Conservation (phyloP, 2,113 vertebrate genomes). For the Sylvia atricapilla region DNA sequence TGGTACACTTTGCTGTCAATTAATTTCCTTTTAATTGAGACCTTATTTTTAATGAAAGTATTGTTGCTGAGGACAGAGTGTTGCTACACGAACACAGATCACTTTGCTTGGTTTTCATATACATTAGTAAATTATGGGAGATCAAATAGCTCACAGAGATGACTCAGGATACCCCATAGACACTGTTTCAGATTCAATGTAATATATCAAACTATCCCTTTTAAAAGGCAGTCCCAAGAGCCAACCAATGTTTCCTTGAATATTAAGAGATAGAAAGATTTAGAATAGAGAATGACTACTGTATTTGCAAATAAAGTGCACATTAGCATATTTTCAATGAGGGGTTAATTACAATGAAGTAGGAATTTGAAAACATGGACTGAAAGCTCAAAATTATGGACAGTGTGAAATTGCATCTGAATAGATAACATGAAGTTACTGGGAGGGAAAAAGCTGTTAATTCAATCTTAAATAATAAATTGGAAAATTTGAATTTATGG, state of each 20-base stretch:
- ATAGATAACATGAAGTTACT: neutral
- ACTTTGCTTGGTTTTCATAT: neutral
- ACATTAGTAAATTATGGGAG: neutral
- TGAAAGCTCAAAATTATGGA: neutral
- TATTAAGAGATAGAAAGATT: neutral
- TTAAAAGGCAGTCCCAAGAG: neutral
- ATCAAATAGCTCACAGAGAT: neutral
- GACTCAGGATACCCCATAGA: neutral
- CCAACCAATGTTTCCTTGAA: neutral
- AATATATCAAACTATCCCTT: neutral
- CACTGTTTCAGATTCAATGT: neutral
- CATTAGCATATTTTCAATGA: neutral
- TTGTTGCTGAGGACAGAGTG: neutral
- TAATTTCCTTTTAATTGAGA: neutral
- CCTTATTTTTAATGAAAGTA: neutral
- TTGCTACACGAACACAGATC: neutral
- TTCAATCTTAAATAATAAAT: constrained; percentile 32
- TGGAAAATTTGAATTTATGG: constrained; percentile 4
- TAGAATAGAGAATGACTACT: neutral
- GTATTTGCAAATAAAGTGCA: neutral
- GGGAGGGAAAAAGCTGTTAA: neutral
- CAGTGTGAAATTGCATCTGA: neutral
- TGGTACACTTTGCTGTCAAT: neutral
- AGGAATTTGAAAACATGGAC: constrained; percentile 6
- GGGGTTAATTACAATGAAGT: constrained; percentile 2